Conservation (phyloP, 2,888 invertebrate species). For the Monochamus alternatus region DNA sequence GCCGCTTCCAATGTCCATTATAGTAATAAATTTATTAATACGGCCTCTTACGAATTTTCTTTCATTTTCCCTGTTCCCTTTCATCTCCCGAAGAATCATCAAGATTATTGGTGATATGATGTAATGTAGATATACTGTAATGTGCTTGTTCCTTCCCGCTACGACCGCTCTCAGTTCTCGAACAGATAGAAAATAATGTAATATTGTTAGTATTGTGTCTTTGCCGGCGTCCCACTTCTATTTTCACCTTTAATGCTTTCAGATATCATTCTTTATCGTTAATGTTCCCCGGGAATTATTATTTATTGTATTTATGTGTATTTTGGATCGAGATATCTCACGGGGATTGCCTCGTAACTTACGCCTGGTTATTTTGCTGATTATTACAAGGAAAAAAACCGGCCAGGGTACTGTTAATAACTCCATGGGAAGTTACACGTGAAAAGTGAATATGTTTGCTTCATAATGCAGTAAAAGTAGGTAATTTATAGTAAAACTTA, state of each 20-base stretch:
- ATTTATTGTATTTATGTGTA: conserved; percentile 32
- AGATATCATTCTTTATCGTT: conserved; percentile 35
- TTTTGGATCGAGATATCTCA: conserved; percentile 21
- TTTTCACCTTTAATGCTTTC: conserved; percentile 36
- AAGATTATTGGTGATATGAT: conserved; percentile 63
- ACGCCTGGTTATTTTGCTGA: conserved; percentile 13
- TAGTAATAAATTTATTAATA: conserved; percentile 65
- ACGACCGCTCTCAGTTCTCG: conserved; percentile 33
- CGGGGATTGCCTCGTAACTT: not conserved
- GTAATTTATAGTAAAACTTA: too few relatives aligned
- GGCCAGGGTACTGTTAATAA: not conserved
- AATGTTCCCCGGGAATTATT: conserved; percentile 29
- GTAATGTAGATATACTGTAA: conserved; percentile 64
- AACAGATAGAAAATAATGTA: conserved; percentile 44
- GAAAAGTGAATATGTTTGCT: too few relatives aligned
- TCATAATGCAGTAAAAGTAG: too few relatives aligned
- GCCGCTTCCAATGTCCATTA: conserved; percentile 55
- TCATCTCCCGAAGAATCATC: conserved; percentile 61
- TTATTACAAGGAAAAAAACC: not conserved
- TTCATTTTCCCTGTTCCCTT: conserved; percentile 48
- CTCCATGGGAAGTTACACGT: too few relatives aligned
- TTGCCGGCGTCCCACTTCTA: conserved; percentile 21
- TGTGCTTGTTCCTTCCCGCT: conserved; percentile 50
- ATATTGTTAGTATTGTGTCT: conserved; percentile 33
- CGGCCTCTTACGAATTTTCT: conserved; percentile 55